Evolutionary conservation across 2,797 vertebrate species (phyloP).

Genomic region (Chrosomus eos): DNA sequence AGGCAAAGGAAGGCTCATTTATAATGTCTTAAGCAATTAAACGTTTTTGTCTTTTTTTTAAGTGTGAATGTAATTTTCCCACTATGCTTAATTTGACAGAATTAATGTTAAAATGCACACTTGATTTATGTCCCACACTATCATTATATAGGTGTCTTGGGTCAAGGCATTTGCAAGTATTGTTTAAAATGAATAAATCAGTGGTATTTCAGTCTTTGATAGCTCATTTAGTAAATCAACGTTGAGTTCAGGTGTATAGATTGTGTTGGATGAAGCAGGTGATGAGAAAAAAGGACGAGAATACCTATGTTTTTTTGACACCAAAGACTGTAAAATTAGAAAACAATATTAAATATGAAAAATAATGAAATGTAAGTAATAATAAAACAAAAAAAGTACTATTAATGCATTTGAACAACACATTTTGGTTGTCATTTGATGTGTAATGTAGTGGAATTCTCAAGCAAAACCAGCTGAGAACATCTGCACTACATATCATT

Average conservation of each 20-base stretch:
- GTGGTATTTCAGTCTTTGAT: not conserved
- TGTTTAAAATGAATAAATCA: slow-evolving; percentile 3
- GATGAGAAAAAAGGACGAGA: not conserved
- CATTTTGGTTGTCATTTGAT: not conserved
- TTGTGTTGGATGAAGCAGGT: not conserved
- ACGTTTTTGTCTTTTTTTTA: too few relatives aligned
- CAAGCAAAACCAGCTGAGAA: not conserved
- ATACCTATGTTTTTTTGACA: not conserved
- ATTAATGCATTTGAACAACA: not conserved
- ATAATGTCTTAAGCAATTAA: not conserved
- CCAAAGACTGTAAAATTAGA: not conserved
- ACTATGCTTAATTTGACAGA: not conserved
- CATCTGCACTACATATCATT: not conserved
- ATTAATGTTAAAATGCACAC: slow-evolving; percentile 1
- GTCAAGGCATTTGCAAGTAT: not conserved
- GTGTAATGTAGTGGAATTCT: not conserved
- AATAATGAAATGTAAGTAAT: not conserved
- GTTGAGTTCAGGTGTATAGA: not conserved
- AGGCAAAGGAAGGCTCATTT: not conserved
- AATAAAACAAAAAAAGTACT: not conserved
- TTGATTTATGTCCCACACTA: not conserved
- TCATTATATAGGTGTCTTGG: not conserved
- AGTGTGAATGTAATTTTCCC: not conserved
- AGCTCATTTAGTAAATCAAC: not conserved
- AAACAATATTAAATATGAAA: not conserved